Conservation (phyloP, 2,888 invertebrate species). For the Euzophera pinguis region DNA sequence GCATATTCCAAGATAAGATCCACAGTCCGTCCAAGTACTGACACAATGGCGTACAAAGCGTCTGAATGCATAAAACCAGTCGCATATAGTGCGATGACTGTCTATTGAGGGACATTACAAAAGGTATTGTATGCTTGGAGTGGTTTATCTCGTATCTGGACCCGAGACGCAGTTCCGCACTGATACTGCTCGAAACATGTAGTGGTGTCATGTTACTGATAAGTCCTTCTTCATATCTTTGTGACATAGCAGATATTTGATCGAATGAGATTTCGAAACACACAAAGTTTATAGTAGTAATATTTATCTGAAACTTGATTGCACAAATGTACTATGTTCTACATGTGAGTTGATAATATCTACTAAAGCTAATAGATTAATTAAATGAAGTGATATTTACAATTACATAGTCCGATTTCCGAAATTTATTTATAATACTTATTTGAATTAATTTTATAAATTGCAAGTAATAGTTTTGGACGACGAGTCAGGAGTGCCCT, state of each 20-base stretch:
- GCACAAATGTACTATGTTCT: not conserved
- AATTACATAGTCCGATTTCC: no score
- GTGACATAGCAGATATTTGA: not conserved
- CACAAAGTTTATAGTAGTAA: no score
- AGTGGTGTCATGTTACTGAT: conserved; percentile 31
- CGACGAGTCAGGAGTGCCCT: no score
- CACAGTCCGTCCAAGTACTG: conserved; percentile 37
- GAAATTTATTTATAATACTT: no score
- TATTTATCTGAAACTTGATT: no score
- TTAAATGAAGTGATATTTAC: no score
- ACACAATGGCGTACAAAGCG: conserved; percentile 52
- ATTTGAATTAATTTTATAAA: no score
- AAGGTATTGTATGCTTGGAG: conserved; percentile 63
- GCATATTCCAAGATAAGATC: conserved; percentile 44
- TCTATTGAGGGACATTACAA: conserved; percentile 63
- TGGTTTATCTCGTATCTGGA: conserved; percentile 64
- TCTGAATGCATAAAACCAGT: conserved; percentile 60
- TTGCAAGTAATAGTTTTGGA: no score
- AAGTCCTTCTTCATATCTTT: conserved; percentile 15
- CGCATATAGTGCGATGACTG: conserved; percentile 35
- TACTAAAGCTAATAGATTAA: no score
- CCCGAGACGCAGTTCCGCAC: conserved; percentile 59
- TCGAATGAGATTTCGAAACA: not conserved
- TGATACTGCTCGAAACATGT: conserved; percentile 53
- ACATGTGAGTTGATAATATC: no score